phyloP scores from a whole-genome alignment of 1,140 invertebrate genomes.

The Micrasema longulum region DNA sequence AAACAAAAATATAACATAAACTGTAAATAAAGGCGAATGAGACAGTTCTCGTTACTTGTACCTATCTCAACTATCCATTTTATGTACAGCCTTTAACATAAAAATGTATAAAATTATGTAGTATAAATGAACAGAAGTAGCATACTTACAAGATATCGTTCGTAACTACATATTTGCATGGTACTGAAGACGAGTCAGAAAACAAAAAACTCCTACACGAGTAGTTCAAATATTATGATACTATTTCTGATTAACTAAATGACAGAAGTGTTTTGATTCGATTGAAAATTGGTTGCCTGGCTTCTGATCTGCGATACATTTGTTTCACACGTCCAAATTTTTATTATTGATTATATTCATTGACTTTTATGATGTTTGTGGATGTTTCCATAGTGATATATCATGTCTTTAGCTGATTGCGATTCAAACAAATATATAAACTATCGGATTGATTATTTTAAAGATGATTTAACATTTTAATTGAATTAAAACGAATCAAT shows the following conservation, averaged over 20 bases:
- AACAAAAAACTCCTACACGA: no score
- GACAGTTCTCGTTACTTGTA: no score
- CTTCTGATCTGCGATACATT: slow-evolving; percentile 32
- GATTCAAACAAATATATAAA: neutral
- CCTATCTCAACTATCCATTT: no score
- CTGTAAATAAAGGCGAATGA: no score
- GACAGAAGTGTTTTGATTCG: slow-evolving; percentile 1
- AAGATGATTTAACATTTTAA: neutral
- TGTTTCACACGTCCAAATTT: slow-evolving; percentile 21
- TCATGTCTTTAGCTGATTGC: slow-evolving; percentile 7
- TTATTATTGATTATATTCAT: slow-evolving; percentile 14
- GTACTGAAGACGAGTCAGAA: no score
- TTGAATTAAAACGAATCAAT: no score
- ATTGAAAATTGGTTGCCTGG: slow-evolving; percentile 8
- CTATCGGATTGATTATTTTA: neutral
- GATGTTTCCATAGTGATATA: neutral
- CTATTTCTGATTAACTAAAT: slow-evolving; percentile 17
- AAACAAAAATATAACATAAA: no score
- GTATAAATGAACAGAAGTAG: no score
- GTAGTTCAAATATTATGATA: slow-evolving; percentile 26
- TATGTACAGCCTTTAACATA: no score
- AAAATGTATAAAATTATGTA: no score
- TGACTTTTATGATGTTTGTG: neutral
- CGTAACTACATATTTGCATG: no score
- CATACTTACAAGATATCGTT: no score